Percentiles rank a stretch among this genome's conserved stretches.
These are phyloP conservation scores for Phrynocephalus versicolor DNA, from an alignment of 2,113 vertebrate species.

Conservation along the genomic window DNA sequence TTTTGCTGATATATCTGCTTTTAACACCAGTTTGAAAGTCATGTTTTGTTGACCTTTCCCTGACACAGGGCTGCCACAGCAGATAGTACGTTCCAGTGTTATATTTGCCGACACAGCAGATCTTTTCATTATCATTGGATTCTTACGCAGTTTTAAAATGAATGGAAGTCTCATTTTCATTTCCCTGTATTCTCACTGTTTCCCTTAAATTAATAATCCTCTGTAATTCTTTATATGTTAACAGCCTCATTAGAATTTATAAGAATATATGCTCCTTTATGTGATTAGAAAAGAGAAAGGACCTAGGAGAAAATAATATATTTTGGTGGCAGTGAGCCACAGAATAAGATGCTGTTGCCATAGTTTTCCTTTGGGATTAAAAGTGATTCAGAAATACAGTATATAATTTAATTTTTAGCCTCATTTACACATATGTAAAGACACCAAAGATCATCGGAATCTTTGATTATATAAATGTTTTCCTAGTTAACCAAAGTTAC, in stretches of 20 bases:
- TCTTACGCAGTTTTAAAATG: background rate
- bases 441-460: background rate
- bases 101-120: background rate
- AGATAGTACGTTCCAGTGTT: background rate
- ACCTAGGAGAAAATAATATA: background rate
- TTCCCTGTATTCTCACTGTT: background rate
- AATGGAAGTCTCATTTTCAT: background rate
- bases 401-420: background rate
- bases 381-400: background rate
- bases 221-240: no score
- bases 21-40: background rate
- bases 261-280: no score
- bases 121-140: background rate
- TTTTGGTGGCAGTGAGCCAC: background rate
- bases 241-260: no score
- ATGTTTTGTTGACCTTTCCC: background rate
- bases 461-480: background rate
- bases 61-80: background rate
- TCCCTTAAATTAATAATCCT: background rate
- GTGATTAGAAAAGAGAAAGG: no score
- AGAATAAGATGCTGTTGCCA: no score
- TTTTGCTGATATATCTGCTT: background rate
- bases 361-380: background rate
- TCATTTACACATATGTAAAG: background rate
- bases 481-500: background rate